Conservation (phyloP, 2,113 vertebrate genomes). For the Callipepla californica region DNA sequence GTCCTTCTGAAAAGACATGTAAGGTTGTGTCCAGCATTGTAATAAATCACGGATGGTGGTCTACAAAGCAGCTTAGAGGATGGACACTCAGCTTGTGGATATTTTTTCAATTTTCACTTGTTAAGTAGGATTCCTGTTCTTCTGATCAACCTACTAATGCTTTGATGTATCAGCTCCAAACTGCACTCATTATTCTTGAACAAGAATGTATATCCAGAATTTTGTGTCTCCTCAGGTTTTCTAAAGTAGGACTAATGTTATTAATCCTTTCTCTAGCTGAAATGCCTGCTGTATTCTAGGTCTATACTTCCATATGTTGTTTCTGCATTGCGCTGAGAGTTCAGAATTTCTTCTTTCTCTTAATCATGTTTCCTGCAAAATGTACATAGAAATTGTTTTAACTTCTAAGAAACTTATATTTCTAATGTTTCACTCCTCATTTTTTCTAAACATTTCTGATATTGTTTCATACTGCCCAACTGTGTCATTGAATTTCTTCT, state of each 20-base stretch:
- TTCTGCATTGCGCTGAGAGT: not conserved
- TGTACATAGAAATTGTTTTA: not conserved
- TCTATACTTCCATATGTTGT: not conserved
- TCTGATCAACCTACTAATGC: not conserved
- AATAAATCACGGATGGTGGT: not conserved
- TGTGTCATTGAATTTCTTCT: not conserved
- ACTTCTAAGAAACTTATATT: not conserved
- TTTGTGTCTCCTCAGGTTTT: not conserved
- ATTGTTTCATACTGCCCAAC: not conserved
- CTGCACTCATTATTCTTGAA: not conserved
- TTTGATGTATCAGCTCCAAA: not conserved
- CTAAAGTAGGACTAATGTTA: accelerated
- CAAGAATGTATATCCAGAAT: not conserved
- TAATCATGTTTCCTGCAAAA: not conserved
- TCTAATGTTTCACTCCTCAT: not conserved
- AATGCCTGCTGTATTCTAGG: not conserved
- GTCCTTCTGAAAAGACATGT: not conserved
- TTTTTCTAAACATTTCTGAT: not conserved
- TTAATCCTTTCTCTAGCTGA: slow-evolving; percentile 39
- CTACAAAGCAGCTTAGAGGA: not conserved
- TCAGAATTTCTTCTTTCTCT: not conserved
- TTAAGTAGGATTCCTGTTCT: not conserved
- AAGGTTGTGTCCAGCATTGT: not conserved
- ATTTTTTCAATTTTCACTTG: not conserved
- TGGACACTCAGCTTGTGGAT: not conserved